Evolutionary conservation across 2,113 vertebrate species (phyloP), one percentile per base, ranked within the genome.

Genomic region (Pungitius pungitius): DNA sequence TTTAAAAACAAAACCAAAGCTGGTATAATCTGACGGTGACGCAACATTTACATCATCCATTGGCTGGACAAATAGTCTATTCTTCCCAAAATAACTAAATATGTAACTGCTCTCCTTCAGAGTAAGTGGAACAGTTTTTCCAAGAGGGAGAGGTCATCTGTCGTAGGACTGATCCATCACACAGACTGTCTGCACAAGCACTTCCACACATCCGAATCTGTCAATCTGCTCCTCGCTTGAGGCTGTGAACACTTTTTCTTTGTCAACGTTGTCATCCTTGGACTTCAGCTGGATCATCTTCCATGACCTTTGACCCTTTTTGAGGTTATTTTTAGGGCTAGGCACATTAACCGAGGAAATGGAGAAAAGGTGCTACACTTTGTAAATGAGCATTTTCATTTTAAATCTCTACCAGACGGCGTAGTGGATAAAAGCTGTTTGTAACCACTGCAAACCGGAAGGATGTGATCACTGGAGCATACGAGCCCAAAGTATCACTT

Each of bases 91-190:
- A 85, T 73, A 66, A 69, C 52, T 30, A 17, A 91, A 91, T 83
- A 89, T 89, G 85, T 88, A 85, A 67, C 57, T 71, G 6, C 22
- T 47, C 22, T 10, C 45, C 42, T 78, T 69, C 63, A 12, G 52
- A 71, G 70, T 75, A 78, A 69, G 75, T 59, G 64, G 49, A 43
- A 7, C 6, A 13, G 82, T 81, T 66, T 45, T 45, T 79, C 66
- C 69, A 78, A 77, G 52, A 64, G 64, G 58, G 55, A 74, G 22
- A 69, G 74, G 55, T 60, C 63, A 58, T 78, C 60, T 75, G 71
- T 73, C 70, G 45, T 14, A 81, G 80, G 80, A 86, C 84, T 68
- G 69, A 86, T 84, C 67, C 47, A 81, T 88, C 84, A 90, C 70
- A 33, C 62, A 69, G 57, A 59, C 58, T 69, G 43, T 42, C 47